Percentiles rank a stretch among this genome's conserved stretches.
Conservation (phyloP, 2,888 invertebrate genomes). For the Drosophila cognata region DNA sequence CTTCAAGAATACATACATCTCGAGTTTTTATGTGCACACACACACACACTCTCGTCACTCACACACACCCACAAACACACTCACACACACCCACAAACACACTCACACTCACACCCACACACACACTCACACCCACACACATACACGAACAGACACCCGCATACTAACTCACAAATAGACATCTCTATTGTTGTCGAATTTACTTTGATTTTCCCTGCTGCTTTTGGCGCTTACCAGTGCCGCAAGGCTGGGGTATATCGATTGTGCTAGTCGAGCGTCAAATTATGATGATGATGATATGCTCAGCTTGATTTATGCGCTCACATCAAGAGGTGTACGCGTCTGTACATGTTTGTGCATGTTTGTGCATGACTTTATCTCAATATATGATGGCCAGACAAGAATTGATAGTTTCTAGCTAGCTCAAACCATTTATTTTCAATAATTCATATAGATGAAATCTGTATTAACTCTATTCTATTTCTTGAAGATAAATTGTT, state of each 20-base stretch:
- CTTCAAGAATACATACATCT: slow-evolving; percentile 54
- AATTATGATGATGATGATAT: slow-evolving; percentile 52
- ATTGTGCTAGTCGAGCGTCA: slow-evolving; percentile 52
- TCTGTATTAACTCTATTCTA: not conserved
- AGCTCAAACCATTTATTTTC: not conserved
- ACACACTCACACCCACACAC: slow-evolving; percentile 9
- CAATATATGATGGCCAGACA: slow-evolving; percentile 1
- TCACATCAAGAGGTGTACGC: slow-evolving; percentile 8
- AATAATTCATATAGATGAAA: not conserved
- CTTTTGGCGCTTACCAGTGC: not conserved
- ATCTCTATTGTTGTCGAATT: slow-evolving; percentile 48
- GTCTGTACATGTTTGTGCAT: not conserved
- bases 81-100: slow-evolving; percentile 4
- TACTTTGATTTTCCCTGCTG: slow-evolving; percentile 40
- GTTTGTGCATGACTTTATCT: slow-evolving; percentile 6
- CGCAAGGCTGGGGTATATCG: slow-evolving; percentile 60
- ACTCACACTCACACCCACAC: not conserved
- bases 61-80: slow-evolving; percentile 7
- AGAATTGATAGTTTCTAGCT: not conserved
- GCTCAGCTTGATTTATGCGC: slow-evolving; percentile 49
- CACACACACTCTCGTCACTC: not conserved
- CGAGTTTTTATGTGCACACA: slow-evolving; percentile 51
- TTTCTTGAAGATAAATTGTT: not conserved
- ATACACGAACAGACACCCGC: slow-evolving; percentile 1
- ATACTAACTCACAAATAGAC: slow-evolving; percentile 22